Base-by-base conservation (phyloP, 2,797 vertebrate genomes). In the Coilia nasus region DNA sequence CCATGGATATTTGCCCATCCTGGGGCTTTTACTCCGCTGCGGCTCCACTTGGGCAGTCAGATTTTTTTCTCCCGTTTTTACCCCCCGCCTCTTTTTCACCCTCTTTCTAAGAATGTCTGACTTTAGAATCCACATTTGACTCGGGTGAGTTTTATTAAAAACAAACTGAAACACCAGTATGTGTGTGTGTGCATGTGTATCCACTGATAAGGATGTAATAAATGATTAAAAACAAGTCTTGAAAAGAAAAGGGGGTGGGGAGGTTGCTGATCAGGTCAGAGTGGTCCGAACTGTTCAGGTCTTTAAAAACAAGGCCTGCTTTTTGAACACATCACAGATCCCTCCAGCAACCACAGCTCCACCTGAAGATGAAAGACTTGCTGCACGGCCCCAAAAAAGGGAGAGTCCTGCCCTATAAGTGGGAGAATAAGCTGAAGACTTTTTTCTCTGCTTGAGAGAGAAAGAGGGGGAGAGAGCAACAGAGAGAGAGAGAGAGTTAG, bases 1-100 rank as follows among this genome's bases (percentile, higher is more conserved):
- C 90, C 90, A 89, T 93, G 93, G 92, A 91, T 93, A 92, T 93
- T 94, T 93, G 92, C 93, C 93, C 87, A 81, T 85, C 89, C 88
- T 89, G 90, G 90, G 90, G 89, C 89, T 93, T 91, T 90, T 89
- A 54, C 90, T 91, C 89, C 89, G 88, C 87, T 90, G 83, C 1
- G 84, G 88, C 84, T 90, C 88, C 90, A 90, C 87, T 91, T 88
- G 91, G 91, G 86, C 87, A 85, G 87, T 85, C 88, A 46, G 67
- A 21, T 78, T 57, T 15, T n/a, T 35, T n/a, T 71, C 67, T 35
- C 28, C 15, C 67, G 31, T 31, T 64, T 11, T 28, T 31, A 35
- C 2, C 71, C 81, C 28, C 2, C 56, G 6, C 10, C 78, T 80
- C 85, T 56, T 86, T 89, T 84, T 89, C 86, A 83, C 86, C 82